Evolutionary conservation across 2,797 vertebrate genomes (phyloP).

Genomic region (Tamandua tetradactyla): DNA sequence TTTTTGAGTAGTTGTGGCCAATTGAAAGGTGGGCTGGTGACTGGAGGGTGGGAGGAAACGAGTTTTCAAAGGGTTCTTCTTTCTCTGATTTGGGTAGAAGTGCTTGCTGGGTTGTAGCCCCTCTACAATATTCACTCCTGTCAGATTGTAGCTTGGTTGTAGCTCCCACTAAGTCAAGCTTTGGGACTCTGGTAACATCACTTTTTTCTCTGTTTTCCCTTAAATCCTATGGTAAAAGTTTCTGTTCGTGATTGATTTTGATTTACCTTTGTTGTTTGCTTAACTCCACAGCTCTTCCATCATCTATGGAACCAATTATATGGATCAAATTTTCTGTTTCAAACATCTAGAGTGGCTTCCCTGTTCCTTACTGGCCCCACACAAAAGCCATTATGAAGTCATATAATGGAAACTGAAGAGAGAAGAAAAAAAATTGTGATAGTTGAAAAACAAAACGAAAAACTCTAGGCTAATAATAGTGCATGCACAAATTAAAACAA

Average conservation of each 20-base stretch:
- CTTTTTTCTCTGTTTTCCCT: not conserved
- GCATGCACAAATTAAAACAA: no score
- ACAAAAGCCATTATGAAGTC: not conserved
- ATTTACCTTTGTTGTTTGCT: not conserved
- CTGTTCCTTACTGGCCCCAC: not conserved
- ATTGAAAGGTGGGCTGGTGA: not conserved
- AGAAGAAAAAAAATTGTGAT: no score
- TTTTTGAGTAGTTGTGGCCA: not conserved
- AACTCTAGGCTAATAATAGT: no score
- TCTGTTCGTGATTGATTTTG: not conserved
- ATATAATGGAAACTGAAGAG: not conserved
- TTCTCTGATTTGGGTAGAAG: not conserved
- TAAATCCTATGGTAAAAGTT: not conserved
- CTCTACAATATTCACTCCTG: not conserved
- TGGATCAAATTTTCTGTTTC: not conserved
- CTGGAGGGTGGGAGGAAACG: not conserved
- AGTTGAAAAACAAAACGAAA: not conserved
- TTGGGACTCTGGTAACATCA: not conserved
- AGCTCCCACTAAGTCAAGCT: not conserved
- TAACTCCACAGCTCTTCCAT: not conserved
- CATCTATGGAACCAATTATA: not conserved
- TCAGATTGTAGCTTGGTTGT: not conserved
- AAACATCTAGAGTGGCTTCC: not conserved
- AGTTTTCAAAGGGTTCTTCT: not conserved
- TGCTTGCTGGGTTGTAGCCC: not conserved